Evolutionary conservation across 1,140 invertebrate genomes (phyloP).

Genomic region (Steinernema feltiae): DNA sequence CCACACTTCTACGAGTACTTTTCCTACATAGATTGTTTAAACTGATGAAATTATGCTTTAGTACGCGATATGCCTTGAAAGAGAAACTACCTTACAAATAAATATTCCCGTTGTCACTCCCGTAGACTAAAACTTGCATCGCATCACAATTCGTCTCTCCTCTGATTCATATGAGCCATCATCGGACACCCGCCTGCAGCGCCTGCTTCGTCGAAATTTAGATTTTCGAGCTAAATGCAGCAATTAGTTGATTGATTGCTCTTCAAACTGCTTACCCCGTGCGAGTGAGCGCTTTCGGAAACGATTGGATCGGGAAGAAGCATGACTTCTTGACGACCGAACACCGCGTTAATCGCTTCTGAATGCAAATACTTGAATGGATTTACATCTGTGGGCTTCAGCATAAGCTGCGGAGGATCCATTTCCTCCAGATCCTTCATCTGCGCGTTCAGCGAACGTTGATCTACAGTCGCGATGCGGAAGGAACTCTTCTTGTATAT

Average conservation of each 20-base stretch:
- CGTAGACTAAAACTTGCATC: background rate
- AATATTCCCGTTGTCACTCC: too few relatives aligned
- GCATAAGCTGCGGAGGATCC: background rate
- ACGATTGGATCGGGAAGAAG: background rate
- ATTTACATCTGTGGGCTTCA: background rate
- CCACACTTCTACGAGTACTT: background rate
- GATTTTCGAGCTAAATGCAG: background rate
- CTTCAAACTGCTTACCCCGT: background rate
- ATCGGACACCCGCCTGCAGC: background rate
- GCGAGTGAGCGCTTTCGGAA: background rate
- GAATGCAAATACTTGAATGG: background rate
- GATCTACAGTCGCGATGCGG: background rate
- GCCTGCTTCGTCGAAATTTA: background rate
- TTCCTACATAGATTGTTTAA: background rate
- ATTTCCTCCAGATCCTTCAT: background rate
- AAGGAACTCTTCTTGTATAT: background rate
- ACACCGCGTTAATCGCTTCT: background rate
- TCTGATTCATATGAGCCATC: constrained; percentile 4
- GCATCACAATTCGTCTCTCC: background rate
- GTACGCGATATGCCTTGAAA: background rate
- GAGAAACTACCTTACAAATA: background rate
- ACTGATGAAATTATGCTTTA: background rate
- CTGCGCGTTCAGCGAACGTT: background rate
- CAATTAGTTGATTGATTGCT: background rate
- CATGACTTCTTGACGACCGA: background rate